These are phyloP conservation scores for Choristoneura fumiferana DNA, from an alignment of 1,140 invertebrate species.

Conservation along the genomic window DNA sequence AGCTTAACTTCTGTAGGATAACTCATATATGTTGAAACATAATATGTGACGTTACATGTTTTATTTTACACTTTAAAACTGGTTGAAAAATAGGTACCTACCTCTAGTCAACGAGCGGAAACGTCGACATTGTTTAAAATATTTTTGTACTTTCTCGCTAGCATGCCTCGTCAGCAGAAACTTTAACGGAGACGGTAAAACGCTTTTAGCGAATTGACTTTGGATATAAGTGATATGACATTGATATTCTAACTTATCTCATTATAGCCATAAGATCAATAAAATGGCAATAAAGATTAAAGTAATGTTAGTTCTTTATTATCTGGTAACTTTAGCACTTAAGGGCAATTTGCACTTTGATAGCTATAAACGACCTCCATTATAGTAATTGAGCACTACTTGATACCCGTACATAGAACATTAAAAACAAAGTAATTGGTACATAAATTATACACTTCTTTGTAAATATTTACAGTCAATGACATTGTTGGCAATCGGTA, in stretches of 20 bases:
- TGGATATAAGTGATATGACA: background rate
- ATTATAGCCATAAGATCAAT: background rate
- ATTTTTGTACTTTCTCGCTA: too few relatives aligned
- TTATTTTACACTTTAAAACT: too few relatives aligned
- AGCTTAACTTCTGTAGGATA: too few relatives aligned
- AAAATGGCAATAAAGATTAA: constrained; percentile 11
- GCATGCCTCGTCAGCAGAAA: too few relatives aligned
- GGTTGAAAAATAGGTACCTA: too few relatives aligned
- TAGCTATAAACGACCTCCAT: constrained; percentile 29
- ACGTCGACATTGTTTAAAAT: too few relatives aligned
- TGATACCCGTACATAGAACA: constrained; percentile 4
- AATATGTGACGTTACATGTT: too few relatives aligned
- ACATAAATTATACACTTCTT: too few relatives aligned
- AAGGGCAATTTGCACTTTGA: constrained; percentile 28
- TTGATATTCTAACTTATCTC: constrained; percentile 1
- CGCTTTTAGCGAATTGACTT: background rate
- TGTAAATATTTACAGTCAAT: too few relatives aligned
- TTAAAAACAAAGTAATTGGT: constrained; percentile 29
- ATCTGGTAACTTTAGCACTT: constrained; percentile 11
- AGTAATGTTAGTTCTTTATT: constrained; percentile 16
- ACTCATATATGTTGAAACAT: too few relatives aligned
- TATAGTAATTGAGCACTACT: constrained; percentile 23
- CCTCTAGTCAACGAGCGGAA: too few relatives aligned
- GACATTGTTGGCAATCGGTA: too few relatives aligned
- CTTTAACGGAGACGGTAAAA: background rate